phyloP scores from a whole-genome alignment of 1,140 invertebrate species.

The Belonocnema kinseyi region DNA sequence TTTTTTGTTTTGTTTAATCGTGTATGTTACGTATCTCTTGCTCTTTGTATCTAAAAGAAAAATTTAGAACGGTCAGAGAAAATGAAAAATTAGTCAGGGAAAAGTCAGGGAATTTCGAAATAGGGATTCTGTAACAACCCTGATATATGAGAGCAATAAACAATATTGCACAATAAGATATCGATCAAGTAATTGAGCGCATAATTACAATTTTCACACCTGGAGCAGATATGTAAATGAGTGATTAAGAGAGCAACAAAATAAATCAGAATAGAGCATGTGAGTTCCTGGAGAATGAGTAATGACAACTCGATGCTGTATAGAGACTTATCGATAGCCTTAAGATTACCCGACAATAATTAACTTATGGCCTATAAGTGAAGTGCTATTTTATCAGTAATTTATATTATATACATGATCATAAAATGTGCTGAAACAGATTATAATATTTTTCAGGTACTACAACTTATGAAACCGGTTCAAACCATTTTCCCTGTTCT shows the following conservation, averaged over 20 bases:
- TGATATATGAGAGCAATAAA: not conserved
- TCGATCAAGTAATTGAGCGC: not conserved
- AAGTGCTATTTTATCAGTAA: not conserved
- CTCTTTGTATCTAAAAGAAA: too few species aligned
- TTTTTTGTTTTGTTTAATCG: too few species aligned
- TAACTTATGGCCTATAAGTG: not conserved
- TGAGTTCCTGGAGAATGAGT: conserved; percentile 6
- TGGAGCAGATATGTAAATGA: conserved; percentile 11
- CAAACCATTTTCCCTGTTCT: not conserved
- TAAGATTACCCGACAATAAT: conserved; percentile 2
- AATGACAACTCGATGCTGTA: not conserved
- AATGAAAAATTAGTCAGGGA: too few species aligned
- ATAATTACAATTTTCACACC: conserved; percentile 2
- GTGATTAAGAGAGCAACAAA: not conserved
- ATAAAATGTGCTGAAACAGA: not conserved
- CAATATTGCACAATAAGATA: not conserved
- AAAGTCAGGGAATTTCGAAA: too few species aligned
- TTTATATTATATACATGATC: not conserved
- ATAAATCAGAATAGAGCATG: conserved; percentile 5
- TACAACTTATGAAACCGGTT: not conserved
- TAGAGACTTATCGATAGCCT: not conserved
- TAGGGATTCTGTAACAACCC: too few species aligned
- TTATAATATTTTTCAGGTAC: not conserved
- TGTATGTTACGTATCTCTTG: too few species aligned
- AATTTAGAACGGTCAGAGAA: too few species aligned